Evolutionary conservation across 2,797 vertebrate genomes (phyloP).

Genomic region (Nasua narica): DNA sequence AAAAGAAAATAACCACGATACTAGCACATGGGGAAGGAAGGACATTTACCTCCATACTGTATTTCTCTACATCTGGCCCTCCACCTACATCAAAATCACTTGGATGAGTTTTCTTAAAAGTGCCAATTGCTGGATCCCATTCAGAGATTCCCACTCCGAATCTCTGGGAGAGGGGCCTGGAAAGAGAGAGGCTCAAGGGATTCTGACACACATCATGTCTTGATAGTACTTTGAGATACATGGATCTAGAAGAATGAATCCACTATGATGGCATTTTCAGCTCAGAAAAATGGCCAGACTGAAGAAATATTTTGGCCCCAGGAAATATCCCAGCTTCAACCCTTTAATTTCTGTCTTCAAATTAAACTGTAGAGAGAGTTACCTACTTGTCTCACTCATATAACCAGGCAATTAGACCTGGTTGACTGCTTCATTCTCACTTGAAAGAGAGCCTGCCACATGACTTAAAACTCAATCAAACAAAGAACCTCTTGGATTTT

Average conservation of each 20-base stretch:
- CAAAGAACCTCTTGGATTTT: neutral
- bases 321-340: neutral
- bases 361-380: constrained; percentile 26
- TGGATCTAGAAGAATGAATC: neutral
- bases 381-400: neutral
- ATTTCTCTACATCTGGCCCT: neutral
- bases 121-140: neutral
- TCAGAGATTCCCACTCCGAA: neutral
- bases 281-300: neutral
- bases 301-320: neutral
- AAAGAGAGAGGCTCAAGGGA: neutral
- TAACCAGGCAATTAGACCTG: constrained; percentile 9
- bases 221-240: neutral
- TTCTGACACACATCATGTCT: neutral
- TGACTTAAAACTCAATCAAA: neutral
- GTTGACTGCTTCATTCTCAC: neutral
- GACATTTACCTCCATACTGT: rapidly evolving
- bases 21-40: neutral
- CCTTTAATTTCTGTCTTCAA: neutral
- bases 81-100: neutral
- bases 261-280: neutral
- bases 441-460: neutral
- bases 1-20: neutral
- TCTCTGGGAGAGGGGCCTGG: neutral
- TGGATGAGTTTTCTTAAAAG: neutral